These are phyloP conservation scores for Athene noctua DNA, from an alignment of 2,113 vertebrate species.

Conservation along the genomic window DNA sequence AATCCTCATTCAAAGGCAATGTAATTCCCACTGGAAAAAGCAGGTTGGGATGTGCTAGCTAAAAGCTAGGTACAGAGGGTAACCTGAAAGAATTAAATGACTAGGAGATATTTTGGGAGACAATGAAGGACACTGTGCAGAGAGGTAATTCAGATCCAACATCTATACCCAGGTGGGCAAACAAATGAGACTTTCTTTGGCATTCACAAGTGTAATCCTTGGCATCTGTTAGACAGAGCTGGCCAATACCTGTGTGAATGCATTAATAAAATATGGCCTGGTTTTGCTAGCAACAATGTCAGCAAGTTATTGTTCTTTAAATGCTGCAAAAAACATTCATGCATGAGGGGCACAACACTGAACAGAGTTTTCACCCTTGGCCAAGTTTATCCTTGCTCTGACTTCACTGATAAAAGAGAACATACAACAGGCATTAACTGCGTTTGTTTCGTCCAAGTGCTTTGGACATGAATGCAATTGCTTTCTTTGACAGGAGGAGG, in stretches of 20 bases:
- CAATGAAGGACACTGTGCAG: not conserved
- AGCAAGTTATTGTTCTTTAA: slow-evolving; percentile 35
- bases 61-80: not conserved
- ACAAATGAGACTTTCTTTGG: not conserved
- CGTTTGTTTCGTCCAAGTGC: not conserved
- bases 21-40: not conserved
- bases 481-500: not conserved
- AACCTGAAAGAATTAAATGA: not conserved
- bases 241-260: not conserved
- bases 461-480: not conserved
- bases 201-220: not conserved
- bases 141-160: not conserved
- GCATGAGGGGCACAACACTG: not conserved
- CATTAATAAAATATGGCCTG: not conserved
- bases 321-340: not conserved
- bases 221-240: slow-evolving; percentile 1
- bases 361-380: not conserved
- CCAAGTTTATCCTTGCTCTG: not conserved
- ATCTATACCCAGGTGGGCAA: not conserved
- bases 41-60: not conserved
- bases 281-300: not conserved
- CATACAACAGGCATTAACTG: not conserved
- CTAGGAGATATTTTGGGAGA: not conserved
- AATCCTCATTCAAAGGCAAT: not conserved
- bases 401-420: not conserved